Evolutionary conservation across 2,113 vertebrate genomes (phyloP), one percentile per base, ranked within the genome.

Genomic region (Ia io): DNA sequence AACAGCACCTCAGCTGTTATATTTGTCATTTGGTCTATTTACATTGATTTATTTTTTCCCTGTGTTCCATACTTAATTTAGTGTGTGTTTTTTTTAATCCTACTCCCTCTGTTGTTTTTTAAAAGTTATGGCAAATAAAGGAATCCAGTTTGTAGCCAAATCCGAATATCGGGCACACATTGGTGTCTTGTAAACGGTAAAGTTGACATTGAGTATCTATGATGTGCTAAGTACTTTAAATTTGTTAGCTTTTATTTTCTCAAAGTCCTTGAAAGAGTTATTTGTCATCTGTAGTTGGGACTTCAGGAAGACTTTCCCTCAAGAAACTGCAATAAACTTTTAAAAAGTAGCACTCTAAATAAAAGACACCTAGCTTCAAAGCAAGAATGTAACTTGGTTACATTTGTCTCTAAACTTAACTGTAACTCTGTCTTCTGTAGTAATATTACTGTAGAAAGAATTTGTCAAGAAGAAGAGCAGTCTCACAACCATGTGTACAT

Each of bases 171-270:
- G 20, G 25, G 32, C 28, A 92, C 23, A 80, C 42, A 4, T 30
- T 79, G 63, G 40, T 93, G 80, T 91, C 78, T 91, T 84, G 1
- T 71, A 77, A 85, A 65, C 2, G 3, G 28, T 87, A 35, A 63
- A 91, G 42, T 37, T 87, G 23, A 88, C 18, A 73, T 49, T 95
- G 42, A 87, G 4, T 67, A 53, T 32, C 63, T 87, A 5, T 74
- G 30, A 67, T 32, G 3, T 74, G 49, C 30, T 79, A 30, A 83
- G 17, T 78, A 47, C 73, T 93, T 95, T 74, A 86, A 93, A 83
- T 85, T 80, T n/a, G 11, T 83, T 90, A 89, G 32, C 40, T 89
- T 49, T 86, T 79, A 61, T 79, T 87, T 96, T 87, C 14, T 32
- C 28, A 87, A 25, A 91, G 35, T 61, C n/a, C 32, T 91, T 91